Base-by-base conservation (phyloP, 2,113 vertebrate genomes). In the Lontra canadensis region DNA sequence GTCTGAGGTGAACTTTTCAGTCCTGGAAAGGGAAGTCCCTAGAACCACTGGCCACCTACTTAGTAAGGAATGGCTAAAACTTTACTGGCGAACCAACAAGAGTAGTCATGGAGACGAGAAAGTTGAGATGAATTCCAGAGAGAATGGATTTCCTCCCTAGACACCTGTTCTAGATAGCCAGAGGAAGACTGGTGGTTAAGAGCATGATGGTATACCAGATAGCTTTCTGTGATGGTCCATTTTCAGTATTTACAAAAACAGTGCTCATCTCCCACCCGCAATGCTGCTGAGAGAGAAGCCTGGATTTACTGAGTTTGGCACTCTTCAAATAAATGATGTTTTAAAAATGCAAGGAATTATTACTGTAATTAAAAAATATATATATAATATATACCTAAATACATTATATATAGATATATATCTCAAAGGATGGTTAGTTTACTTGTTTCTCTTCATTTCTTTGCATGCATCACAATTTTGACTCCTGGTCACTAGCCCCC, bases 361-460 rank as follows among this genome's bases (percentile, higher is more conserved):
- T 36, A 9, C 13, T 29, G 17, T 44, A 20, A 39, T 71, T 59
- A 69, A 63, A 63, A 29, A 34, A 26, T 26, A 11, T 26, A 61
- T 61, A 61, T 11, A 26, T 12, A 26, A 61, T 61, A 61, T 26
- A 26, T 61, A 12, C 25, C 25, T 29, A 63, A 31, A 31, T 31
- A 29, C 14, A 63, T 13, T 52, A 52, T 52, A 55, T 55, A 55
- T 55, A 55, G 52, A 63, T 63, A 63, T 31, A 29, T 31, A 63
- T 14, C 12, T 65, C 5, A 29, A 65, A 65, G 61, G 61, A 65
- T 67, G 61, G 26, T 44, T 57, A 20, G 34, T 63, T 79, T 42
- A 39, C 63, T 80, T 29, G 57, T 61, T 88, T 96, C 63, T 94
- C 84, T 92, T 74, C 21, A 63, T 74, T 88, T 86, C 31, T 84